Base-by-base conservation (phyloP, 2,113 vertebrate genomes). In the Morphnarchus princeps region DNA sequence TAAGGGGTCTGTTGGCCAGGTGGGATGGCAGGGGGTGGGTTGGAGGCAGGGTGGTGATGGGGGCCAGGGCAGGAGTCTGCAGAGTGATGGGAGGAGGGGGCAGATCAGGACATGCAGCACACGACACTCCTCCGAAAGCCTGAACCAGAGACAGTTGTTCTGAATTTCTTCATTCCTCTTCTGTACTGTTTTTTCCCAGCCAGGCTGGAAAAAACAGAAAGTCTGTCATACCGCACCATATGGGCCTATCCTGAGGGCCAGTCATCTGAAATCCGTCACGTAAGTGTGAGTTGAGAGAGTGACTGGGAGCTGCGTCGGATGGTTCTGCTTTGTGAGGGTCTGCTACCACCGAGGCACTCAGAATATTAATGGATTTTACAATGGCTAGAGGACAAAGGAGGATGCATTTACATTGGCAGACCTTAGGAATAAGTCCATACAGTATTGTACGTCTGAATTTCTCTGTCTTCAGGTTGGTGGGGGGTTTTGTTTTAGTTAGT, bases 241-340 rank as follows among this genome's bases (percentile, higher is more conserved):
- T 82, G 82, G 70, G 50, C 70, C 61, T 95, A 79, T 88, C 89
- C 95, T 94, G 82, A 90, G 93, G 96, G 89, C 70, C 91, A 92
- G 89, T 79, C 82, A 67, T 95, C 89, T 67, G 74, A 93, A 95
- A 97, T 85, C 82, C 13, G 0, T 93, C 95, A 74, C 74, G 4
- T 22, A 95, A 90, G 74, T 34, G 42, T 63, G 82, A 95, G 79
- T 7, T 84, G 73, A 90, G 55, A 0, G 0, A 92, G 73, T 38
- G 14, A 62, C 78, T 82, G 82, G 38, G 40, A 92, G 57, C 70
- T 92, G 74, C 8, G 1, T 32, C 0, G 1, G 65, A 73, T 11
- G 1, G 26, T 20, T 74, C 57, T 95, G 85, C 82, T 38, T 16
- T 69, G 66, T 43, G 36, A 82, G 40, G 43, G 36, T n/a, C 82